These are phyloP conservation scores for Saccostrea echinata DNA, from an alignment of 1,140 invertebrate species.

Conservation along the genomic window DNA sequence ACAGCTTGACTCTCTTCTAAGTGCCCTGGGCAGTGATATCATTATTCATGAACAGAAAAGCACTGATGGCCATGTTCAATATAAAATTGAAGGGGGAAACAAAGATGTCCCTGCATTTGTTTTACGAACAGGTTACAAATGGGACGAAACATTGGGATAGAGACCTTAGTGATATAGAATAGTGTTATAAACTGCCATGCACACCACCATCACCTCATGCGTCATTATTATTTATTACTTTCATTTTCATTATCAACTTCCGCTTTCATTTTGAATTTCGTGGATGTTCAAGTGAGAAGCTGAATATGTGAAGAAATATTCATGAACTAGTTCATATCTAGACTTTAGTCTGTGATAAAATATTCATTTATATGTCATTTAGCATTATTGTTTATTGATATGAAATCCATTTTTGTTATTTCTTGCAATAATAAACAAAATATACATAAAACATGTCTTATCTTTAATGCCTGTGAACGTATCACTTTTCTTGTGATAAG, in stretches of 20 bases:
- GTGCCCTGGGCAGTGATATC: neutral
- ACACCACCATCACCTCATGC: neutral
- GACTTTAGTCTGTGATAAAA: slow-evolving; percentile 24
- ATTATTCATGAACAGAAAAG: slow-evolving; percentile 13
- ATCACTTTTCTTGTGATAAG: neutral
- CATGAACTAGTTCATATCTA: neutral
- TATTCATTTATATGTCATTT: neutral
- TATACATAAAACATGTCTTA: neutral
- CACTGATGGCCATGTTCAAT: neutral
- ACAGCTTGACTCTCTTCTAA: neutral
- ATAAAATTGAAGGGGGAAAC: neutral
- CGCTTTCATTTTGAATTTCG: neutral
- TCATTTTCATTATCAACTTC: neutral
- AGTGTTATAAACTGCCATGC: neutral
- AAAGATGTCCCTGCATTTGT: neutral
- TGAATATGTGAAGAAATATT: neutral
- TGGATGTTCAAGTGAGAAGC: neutral
- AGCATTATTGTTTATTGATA: neutral
- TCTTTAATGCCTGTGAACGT: neutral
- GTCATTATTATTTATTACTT: slow-evolving; percentile 35
- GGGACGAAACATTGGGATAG: neutral
- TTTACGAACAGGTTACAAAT: neutral
- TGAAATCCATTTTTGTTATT: slow-evolving; percentile 17
- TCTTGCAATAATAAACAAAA: neutral
- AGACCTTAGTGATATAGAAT: neutral